Conservation (phyloP, 37 sponge, comb jelly and placozoan genomes). For the Chondrilla cf. caribensis region DNA sequence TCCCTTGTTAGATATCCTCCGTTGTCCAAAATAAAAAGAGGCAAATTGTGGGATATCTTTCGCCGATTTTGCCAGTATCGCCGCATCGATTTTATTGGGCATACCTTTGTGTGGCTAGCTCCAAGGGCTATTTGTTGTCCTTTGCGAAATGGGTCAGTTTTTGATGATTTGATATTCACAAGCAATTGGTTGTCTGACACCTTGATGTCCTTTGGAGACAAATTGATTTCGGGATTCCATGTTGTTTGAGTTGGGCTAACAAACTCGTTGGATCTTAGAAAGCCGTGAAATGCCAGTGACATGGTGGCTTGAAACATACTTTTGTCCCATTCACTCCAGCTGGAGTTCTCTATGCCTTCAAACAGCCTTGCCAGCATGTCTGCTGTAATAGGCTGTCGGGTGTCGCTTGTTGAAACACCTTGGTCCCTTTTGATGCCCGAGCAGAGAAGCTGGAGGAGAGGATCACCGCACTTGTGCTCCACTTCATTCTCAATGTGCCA, state of each 20-base stretch:
- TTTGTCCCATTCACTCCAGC: background rate
- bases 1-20: background rate
- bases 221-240: background rate
- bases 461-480: background rate
- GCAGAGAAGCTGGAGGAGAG: conserved; percentile 5
- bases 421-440: background rate
- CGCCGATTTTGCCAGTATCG: too few species aligned
- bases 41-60: background rate
- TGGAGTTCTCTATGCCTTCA: background rate
- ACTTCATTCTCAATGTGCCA: background rate
- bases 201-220: background rate
- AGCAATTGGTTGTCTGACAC: background rate
- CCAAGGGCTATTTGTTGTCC: background rate
- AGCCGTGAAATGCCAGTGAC: conserved; percentile 29
- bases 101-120: background rate
- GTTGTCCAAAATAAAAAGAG: background rate
- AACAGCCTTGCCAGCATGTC: conserved; percentile 13
- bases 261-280: conserved; percentile 36
- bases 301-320: conserved; percentile 37
- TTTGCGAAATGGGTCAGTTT: conserved; percentile 3
- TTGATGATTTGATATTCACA: background rate
- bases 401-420: background rate
- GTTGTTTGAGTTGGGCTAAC: background rate
- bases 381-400: conserved; percentile 28
- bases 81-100: background rate